phyloP scores from a whole-genome alignment of 2,113 vertebrate species.

The Salvator merianae region DNA sequence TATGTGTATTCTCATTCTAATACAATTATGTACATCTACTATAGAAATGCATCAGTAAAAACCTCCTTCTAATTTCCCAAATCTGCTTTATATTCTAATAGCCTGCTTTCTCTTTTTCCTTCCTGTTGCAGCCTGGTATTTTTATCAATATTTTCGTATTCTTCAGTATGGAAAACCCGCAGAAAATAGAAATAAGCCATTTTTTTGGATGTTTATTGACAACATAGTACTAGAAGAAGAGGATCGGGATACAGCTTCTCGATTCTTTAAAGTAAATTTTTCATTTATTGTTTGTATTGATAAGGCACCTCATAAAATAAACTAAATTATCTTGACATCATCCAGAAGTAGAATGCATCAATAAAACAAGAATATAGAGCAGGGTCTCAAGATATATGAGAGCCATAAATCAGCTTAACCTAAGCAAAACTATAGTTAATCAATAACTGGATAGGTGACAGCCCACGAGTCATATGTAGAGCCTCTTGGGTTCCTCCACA shows the following conservation, averaged over 20 bases:
- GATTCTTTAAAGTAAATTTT: slow-evolving; percentile 47
- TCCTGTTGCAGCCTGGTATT: background rate
- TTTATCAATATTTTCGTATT: slow-evolving; percentile 43
- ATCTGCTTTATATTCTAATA: background rate
- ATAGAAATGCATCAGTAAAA: background rate
- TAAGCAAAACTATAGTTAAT: too few relatives aligned
- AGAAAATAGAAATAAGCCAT: background rate
- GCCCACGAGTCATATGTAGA: too few relatives aligned
- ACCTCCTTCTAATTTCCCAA: background rate
- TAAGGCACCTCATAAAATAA: background rate
- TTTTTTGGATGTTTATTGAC: slow-evolving; percentile 48
- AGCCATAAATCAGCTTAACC: too few relatives aligned
- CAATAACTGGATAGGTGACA: too few relatives aligned
- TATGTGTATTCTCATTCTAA: background rate
- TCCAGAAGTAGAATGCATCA: too few relatives aligned
- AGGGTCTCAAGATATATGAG: too few relatives aligned
- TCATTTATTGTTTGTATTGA: background rate
- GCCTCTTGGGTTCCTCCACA: too few relatives aligned
- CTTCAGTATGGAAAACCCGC: slow-evolving; percentile 19
- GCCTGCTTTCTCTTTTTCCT: fast-evolving
- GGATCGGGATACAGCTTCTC: background rate
- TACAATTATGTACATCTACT: background rate
- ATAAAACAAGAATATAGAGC: too few relatives aligned
- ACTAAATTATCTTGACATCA: too few relatives aligned
- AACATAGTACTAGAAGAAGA: slow-evolving; percentile 42